Base-by-base conservation (phyloP, 64 coral and sea anemone genomes). In the Montipora cactus region DNA sequence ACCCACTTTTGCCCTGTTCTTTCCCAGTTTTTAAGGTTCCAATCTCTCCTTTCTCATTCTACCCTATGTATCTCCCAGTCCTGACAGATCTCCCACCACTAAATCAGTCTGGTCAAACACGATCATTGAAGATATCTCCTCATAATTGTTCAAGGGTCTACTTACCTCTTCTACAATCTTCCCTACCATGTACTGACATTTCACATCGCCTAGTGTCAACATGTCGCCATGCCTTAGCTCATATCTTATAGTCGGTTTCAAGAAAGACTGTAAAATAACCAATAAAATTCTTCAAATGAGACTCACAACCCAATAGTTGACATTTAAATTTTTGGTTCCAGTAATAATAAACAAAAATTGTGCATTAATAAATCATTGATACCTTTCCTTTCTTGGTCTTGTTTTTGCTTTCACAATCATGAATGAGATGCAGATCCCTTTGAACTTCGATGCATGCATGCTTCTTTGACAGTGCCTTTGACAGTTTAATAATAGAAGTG, bases 361-460 rank as follows among this genome's bases (percentile, higher is more conserved):
- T 12, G 0, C 7, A 64, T 4, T 64, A 64, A 64, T 64, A 15
- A 64, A 64, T 2, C 8, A 49, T 18, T 45, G 9, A n/a, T 88
- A 99, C 98, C 92, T 96, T 94, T 70, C 94, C 95, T 80, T 87
- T 91, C 74, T 90, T 96, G 58, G 98, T 99, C 52, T 77, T 96
- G 75, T 99, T 99, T 18, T 94, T 94, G 57, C 98, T 99, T 58
- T 87, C 73, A 73, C 87, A 90, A 87, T 99, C 98, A 93, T 94
- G 88, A 58, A 99, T 87, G 2, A 96, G 67, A 70, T 96, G 98
- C 64, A 96, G 57, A 72, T 85, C 76, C 19, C 79, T 82, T 75
- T 67, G 79, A 8, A 95, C 87, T 59, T 99, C 95, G 90, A 99
- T 99, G 69, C 93, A 95, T 22, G 98, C 98, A 93, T 99, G 98